These are phyloP conservation scores for Globicephala melas DNA, from an alignment of 2,113 vertebrate genomes.

Conservation along the genomic window DNA sequence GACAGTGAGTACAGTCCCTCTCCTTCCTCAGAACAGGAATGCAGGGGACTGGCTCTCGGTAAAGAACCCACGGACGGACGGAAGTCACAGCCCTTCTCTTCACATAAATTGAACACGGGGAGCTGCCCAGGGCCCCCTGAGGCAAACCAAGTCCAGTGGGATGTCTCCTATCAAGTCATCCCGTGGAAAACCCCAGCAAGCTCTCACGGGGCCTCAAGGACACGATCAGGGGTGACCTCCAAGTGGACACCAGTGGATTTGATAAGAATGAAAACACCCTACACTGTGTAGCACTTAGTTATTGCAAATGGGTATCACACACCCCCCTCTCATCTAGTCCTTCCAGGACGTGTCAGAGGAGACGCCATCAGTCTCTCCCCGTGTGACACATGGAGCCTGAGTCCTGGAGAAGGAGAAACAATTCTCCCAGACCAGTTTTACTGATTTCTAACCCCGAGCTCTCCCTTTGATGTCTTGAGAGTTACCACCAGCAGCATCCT, in stretches of 20 bases:
- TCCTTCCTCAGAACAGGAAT: background rate
- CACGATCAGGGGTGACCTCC: background rate
- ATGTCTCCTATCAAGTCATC: background rate
- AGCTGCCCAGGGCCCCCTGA: background rate
- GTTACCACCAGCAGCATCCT: background rate
- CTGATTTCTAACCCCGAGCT: background rate
- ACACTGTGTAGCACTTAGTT: background rate
- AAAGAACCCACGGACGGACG: rapidly evolving
- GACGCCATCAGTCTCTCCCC: background rate
- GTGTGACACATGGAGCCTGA: background rate
- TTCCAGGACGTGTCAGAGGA: background rate
- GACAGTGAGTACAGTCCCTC: background rate
- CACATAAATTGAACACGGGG: background rate
- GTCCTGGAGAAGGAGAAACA: background rate
- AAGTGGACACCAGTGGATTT: background rate
- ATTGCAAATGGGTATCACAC: background rate
- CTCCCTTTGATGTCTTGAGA: background rate
- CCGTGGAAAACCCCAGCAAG: background rate
- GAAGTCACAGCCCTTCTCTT: background rate
- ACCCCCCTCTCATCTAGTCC: background rate
- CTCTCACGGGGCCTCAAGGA: rapidly evolving
- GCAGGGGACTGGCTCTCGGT: background rate
- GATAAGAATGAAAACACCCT: background rate
- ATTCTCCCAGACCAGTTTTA: background rate
- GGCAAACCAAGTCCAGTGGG: background rate